Evolutionary conservation across 2,797 vertebrate species (phyloP).

Genomic region (Choloepus didactylus): DNA sequence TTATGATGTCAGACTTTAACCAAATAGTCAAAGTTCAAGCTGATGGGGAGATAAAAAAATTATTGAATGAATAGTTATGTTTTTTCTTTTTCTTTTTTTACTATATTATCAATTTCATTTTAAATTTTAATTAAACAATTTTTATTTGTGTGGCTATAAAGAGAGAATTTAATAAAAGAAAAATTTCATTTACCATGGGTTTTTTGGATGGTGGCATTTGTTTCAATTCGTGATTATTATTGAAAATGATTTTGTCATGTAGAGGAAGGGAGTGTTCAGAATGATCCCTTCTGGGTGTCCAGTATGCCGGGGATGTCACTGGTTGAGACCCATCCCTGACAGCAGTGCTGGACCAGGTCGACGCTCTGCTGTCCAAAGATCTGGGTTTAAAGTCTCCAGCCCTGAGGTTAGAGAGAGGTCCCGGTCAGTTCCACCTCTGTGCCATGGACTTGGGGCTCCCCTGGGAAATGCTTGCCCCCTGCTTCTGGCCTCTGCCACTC

Average conservation of each 20-base stretch:
- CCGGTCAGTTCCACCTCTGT: too few species aligned
- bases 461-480: neutral
- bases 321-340: accelerated
- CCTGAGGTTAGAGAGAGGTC: neutral
- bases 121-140: conserved; percentile 40
- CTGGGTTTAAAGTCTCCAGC: neutral
- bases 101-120: conserved; percentile 35
- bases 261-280: neutral
- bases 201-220: neutral
- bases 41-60: neutral
- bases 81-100: conserved; percentile 34
- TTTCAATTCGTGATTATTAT: conserved; percentile 17
- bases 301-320: accelerated
- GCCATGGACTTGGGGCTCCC: neutral
- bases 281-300: neutral
- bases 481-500: neutral
- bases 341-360: neutral
- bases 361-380: neutral
- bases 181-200: neutral
- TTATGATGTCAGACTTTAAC: neutral
- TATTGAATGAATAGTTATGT: neutral
- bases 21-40: neutral
- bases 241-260: neutral
- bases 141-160: neutral
- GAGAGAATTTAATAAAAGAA: conserved; percentile 4